Evolutionary conservation across 2,888 invertebrate species (phyloP), one percentile per base, ranked within the genome.

Genomic region (Eugnorisma glareosa): DNA sequence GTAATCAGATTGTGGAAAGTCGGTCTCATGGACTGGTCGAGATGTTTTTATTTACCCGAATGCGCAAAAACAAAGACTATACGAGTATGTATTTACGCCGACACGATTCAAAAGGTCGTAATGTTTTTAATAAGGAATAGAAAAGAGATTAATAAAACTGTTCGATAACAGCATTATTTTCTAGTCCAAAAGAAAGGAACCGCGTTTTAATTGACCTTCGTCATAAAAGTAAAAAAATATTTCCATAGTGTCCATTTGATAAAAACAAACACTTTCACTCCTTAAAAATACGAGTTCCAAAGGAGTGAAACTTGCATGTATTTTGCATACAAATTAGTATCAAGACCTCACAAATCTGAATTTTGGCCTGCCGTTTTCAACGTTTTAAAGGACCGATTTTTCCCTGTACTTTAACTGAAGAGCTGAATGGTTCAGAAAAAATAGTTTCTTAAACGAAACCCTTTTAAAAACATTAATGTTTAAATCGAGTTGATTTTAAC

Each of bases 241-340:
- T 43, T 31, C 31, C 35, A 40, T 70, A 45, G 11, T 40, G 70
- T 59, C 67, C 79, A 61, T 67, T 73, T 48, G 35, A 72, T 71
- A 31, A 63, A 70, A 75, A 75, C 45, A 81, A 69, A 81, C 51
- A 77, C 87, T 84, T 84, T 82, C 82, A 71, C 87, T 82, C 61
- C 63, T 57, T 64, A 51, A 66, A 71, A 76, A 75, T 68, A 70
- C 67, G 54, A 61, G 45, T 76, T 86, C 8, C n/a, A 28, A 76
- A 79, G 67, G 77, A 85, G 82, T 72, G 82, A 84, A 84, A 86
- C 75, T 57, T 66, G 64, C 61, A 61, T 67, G 40, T 70, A 61
- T 68, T 73, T 66, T 79, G 87, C 75, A 86, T 86, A 69, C 73
- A 73, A 82, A 86, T 82, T 21, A 45, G 54, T 43, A 69, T 57